Base-by-base conservation (phyloP, 2,797 vertebrate species). In the Catamblyrhynchus diadema region DNA sequence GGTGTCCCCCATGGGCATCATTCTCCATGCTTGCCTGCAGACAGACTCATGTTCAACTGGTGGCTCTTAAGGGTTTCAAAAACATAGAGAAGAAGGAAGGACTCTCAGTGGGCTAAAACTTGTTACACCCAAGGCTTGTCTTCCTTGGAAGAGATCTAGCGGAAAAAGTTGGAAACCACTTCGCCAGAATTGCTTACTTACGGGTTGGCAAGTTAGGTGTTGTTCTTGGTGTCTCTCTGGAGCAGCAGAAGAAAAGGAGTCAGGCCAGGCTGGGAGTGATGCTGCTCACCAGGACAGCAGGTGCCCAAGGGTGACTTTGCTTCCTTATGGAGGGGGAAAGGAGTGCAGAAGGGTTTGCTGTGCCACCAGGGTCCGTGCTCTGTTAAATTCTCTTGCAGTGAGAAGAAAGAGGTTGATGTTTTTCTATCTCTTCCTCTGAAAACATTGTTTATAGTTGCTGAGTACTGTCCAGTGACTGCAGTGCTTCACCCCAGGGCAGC, bases 401-500 rank as follows among this genome's bases (percentile, higher is more conserved):
- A 66, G 77, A 70, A 61, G 39, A 50, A 51, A 1, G 20, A 28
- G 45, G 28, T 61, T 71, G 79, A 27, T 3, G 0, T 60, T 86
- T 25, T 30, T 83, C 25, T 65, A 3, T 69, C 65, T 90, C 67
- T 83, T 94, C 44, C 64, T 86, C 44, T 54, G 83, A 59, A 93
- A 85, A 35, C 54, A 15, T 62, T 86, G 84, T 86, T 86, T 86
- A 56, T 85, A 62, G 59, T 75, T 77, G 66, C 90, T 83, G 81
- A 84, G 70, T 69, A 21, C 93, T 95, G 81, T 85, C 72, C 71
- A 79, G 22, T 7, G 2, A 66, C 78, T 87, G 91, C 62, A 62
- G 51, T 22, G 37, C 87, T 88, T 95, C 81, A 42, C 86, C 72
- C 72, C n/a, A 2, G 83, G 84, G 87, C 19, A 35, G 89, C 83